phyloP scores from a whole-genome alignment of 2,888 invertebrate genomes.

The Boloria euphrosyne region DNA sequence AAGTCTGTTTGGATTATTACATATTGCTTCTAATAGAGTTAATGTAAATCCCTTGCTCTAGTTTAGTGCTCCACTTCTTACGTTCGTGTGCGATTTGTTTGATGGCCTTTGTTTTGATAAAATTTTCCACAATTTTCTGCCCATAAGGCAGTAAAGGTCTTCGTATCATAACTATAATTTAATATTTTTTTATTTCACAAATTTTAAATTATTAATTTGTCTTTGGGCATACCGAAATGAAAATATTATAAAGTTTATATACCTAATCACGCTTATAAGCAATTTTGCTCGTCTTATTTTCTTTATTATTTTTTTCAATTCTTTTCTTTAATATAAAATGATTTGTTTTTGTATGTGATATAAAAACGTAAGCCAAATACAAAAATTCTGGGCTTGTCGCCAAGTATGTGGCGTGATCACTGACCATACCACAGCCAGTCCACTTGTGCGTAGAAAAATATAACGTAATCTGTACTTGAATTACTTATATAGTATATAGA shows the following conservation, averaged over 20 bases:
- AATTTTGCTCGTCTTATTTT: too few species aligned
- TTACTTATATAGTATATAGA: background rate
- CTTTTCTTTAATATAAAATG: background rate
- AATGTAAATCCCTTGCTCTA: conserved; percentile 19
- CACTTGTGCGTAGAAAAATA: conserved; percentile 17
- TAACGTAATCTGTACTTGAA: background rate
- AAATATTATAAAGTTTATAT: too few species aligned
- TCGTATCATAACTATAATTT: too few species aligned
- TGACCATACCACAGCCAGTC: conserved; percentile 52
- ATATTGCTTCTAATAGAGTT: conserved; percentile 21
- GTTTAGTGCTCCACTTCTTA: conserved; percentile 20
- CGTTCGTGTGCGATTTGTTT: conserved; percentile 5
- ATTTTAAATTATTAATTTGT: too few species aligned
- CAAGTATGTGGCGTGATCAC: conserved; percentile 69
- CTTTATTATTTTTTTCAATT: too few species aligned
- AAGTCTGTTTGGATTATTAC: background rate
- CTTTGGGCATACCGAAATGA: too few species aligned
- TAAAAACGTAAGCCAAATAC: conserved; percentile 55
- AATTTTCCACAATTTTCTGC: too few species aligned
- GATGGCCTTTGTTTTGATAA: too few species aligned
- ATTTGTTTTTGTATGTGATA: conserved; percentile 25
- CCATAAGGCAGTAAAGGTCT: too few species aligned
- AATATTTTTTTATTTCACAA: too few species aligned
- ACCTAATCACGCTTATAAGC: too few species aligned
- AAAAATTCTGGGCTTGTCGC: conserved; percentile 59